Base-by-base conservation (phyloP, 2,113 vertebrate genomes). In the Solenodon paradoxus region DNA sequence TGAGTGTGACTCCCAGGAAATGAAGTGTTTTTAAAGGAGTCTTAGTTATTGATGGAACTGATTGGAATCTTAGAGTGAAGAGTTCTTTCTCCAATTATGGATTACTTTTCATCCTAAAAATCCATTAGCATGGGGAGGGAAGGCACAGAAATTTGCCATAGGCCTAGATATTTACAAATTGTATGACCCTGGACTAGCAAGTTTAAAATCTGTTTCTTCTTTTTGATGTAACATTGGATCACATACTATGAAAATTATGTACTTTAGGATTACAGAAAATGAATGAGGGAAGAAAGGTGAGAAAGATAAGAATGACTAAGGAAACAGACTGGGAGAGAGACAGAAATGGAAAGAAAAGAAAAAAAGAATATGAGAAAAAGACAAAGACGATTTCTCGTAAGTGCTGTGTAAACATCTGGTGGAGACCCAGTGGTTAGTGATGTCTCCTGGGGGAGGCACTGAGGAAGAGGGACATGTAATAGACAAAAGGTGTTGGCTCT, bases 401-500 rank as follows among this genome's bases (percentile, higher is more conserved):
- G 3, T 42, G 72, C 3, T 72, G 20, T 20, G 1, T 35, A 28
- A 72, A 10, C 16, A 49, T 1, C 11, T 32, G 19, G 22, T 38
- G 7, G 7, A 13, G 15, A 5, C 10, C 32, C 6, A 15, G 4
- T 77, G 51, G 51, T 22, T 40, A 35, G 35, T 30, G 11, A 40
- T 22, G 20, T 66, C n/a, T 61, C 30, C 35, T 11, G 20, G 42
- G 20, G 26, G 9, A 35, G 7, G 49, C 16, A 35, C 7, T 9
- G 5, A 22, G 13, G 24, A 2, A 49, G 53, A 10, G 5, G 0
- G 7, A 45, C 12, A 2, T 10, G 2, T 40, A 24, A 30, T 20
- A 80, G 24, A 64, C 16, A 17, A 20, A 40, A 75, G 22, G 3
- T 9, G 0, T 71, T 40, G 49, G 30, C 47, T 81, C 9, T 30